Conservation (phyloP, 2,113 vertebrate genomes). For the Megalops atlanticus region DNA sequence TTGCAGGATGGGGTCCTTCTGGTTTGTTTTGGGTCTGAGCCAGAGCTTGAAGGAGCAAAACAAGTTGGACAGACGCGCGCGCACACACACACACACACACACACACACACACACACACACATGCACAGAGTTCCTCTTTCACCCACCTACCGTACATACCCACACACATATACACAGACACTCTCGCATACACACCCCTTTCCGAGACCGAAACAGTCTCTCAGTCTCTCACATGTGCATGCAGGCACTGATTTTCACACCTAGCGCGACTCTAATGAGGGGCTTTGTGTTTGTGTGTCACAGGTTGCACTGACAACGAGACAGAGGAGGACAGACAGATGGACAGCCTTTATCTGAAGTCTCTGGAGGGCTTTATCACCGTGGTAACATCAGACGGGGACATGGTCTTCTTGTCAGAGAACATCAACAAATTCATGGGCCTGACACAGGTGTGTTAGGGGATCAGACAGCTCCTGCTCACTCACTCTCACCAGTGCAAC, state of each 20-base stretch:
- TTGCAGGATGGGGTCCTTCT: slow-evolving; percentile 61
- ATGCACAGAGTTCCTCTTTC: slow-evolving; percentile 10
- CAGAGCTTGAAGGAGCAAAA: slow-evolving; percentile 52
- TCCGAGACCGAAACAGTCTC: too few species aligned
- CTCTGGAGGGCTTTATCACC: slow-evolving; percentile 93
- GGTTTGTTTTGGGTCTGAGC: slow-evolving; percentile 61
- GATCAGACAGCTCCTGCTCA: neutral
- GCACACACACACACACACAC: slow-evolving; percentile 20
- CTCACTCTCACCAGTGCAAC: too few species aligned
- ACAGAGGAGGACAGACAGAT: slow-evolving; percentile 55
- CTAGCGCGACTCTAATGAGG: neutral
- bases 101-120: slow-evolving; percentile 25
- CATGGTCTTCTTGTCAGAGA: slow-evolving; percentile 97
- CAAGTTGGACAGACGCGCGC: slow-evolving; percentile 35
- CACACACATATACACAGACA: slow-evolving; percentile 33
- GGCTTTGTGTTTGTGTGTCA: slow-evolving; percentile 2
- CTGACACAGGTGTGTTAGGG: slow-evolving; percentile 83
- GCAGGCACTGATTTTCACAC: neutral
- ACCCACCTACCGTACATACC: slow-evolving; percentile 18
- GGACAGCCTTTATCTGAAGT: slow-evolving; percentile 86
- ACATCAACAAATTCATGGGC: slow-evolving; percentile 98
- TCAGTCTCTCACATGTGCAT: neutral
- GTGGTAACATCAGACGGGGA: slow-evolving; percentile 98
- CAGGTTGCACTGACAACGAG: slow-evolving; percentile 37
- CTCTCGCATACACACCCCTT: slow-evolving; percentile 15